Conservation (phyloP, 2,113 vertebrate species). For the Apus apus region DNA sequence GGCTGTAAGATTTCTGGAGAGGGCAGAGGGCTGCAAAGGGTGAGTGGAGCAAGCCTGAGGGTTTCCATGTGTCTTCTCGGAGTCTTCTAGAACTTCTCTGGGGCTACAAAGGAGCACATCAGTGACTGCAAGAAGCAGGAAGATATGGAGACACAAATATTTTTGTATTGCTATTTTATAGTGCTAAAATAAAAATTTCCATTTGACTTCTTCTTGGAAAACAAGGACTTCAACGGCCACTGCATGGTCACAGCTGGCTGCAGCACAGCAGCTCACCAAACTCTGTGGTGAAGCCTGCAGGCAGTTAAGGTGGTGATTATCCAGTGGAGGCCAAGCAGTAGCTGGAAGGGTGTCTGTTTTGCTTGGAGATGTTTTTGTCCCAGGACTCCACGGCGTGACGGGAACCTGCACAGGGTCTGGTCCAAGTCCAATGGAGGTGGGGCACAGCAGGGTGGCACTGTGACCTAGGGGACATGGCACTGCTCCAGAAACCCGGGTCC, state of each 20-base stretch:
- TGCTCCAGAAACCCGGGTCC: background rate
- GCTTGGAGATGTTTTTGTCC: background rate
- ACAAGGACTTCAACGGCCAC: background rate
- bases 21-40: background rate
- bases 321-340: background rate
- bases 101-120: background rate
- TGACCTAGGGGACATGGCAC: rapidly evolving
- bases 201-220: background rate
- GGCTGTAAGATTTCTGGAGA: background rate
- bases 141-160: background rate
- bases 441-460: rapidly evolving
- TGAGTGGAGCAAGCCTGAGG: rapidly evolving
- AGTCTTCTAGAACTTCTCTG: background rate
- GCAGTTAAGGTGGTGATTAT: background rate
- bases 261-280: background rate
- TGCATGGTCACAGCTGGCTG: background rate
- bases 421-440: background rate
- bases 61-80: background rate
- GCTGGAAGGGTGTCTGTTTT: background rate
- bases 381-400: background rate
- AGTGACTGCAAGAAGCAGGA: background rate
- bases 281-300: background rate
- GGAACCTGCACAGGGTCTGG: background rate
- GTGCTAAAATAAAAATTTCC: background rate
- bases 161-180: rapidly evolving